A percentile compares a stretch with the other conserved stretches of the same genome.
These are phyloP conservation scores for Enteromius viviparus DNA, from an alignment of 2,797 vertebrate genomes.

Conservation along the genomic window DNA sequence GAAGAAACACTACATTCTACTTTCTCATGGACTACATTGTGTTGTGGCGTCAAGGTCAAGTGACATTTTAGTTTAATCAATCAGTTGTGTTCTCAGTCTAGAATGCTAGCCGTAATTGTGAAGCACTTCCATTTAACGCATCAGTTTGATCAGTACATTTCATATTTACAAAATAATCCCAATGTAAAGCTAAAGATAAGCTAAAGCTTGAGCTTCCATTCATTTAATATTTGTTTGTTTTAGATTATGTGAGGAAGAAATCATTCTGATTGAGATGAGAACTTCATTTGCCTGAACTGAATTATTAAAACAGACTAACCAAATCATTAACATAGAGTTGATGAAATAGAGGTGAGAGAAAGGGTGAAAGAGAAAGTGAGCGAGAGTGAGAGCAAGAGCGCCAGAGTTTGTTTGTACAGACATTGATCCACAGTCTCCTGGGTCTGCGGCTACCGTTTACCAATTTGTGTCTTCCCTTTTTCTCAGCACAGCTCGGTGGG, in stretches of 20 bases:
- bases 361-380: constrained; percentile 55
- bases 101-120: not conserved
- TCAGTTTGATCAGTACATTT: constrained; percentile 2
- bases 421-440: constrained; percentile 80
- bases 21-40: not conserved
- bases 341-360: constrained; percentile 40
- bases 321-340: constrained; percentile 25
- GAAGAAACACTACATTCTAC: not conserved
- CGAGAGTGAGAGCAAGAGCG: constrained; percentile 50
- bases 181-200: constrained; percentile 1
- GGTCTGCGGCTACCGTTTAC: constrained; percentile 80
- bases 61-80: not conserved
- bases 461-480: constrained; percentile 81
- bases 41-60: constrained; percentile 1
- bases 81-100: not conserved
- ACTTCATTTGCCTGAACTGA: constrained; percentile 28
- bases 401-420: constrained; percentile 74
- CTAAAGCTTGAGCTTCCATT: not conserved
- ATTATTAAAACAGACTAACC: constrained; percentile 58
- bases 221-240: constrained; percentile 34
- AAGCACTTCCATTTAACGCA: not conserved
- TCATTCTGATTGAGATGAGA: constrained; percentile 18
- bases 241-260: constrained; percentile 30
- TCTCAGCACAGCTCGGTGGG: constrained; percentile 72
- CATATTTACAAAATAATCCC: constrained; percentile 4